Percentiles rank a stretch among this genome's conserved stretches.
Evolutionary conservation across 2,113 vertebrate genomes (phyloP).

Genomic region (Protobothrops flavoviridis): DNA sequence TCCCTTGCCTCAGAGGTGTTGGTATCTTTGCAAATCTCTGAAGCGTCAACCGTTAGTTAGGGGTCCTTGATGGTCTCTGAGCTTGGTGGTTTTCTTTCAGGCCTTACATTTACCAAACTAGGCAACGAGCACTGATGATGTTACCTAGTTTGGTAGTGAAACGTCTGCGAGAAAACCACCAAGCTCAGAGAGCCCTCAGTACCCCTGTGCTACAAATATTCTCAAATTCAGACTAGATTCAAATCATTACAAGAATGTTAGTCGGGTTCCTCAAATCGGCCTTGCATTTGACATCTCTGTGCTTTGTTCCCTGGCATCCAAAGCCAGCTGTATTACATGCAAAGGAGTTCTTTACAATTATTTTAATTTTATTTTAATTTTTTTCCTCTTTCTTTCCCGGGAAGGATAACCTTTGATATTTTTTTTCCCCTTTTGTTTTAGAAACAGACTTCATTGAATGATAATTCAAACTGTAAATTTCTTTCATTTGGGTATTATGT

Average conservation of each 20-base stretch:
- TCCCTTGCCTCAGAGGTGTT: background rate
- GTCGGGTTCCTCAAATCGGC: constrained; percentile 43
- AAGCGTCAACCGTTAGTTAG: background rate
- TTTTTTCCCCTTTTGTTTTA: constrained; percentile 62
- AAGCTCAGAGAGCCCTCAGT: too few relatives aligned
- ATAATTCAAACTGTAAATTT: constrained; percentile 51
- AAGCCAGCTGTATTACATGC: constrained; percentile 59
- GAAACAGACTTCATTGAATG: constrained; percentile 52
- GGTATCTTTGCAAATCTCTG: constrained; percentile 10
- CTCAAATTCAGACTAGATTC: too few relatives aligned
- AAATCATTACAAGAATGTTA: background rate
- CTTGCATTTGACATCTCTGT: background rate
- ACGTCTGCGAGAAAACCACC: too few relatives aligned
- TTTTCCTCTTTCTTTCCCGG: constrained; percentile 34
- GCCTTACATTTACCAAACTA: background rate
- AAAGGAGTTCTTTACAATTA: constrained; percentile 38
- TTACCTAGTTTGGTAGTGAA: too few relatives aligned
- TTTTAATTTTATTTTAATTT: background rate
- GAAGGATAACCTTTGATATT: constrained; percentile 62
- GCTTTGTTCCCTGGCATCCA: constrained; percentile 26
- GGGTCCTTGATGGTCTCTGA: background rate
- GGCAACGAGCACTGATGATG: too few relatives aligned
- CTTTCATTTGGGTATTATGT: constrained; percentile 62
- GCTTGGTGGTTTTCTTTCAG: background rate
- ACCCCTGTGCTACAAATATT: too few relatives aligned